Evolutionary conservation across 2,797 vertebrate genomes (phyloP), one percentile per base, ranked within the genome.

Genomic region (Arnoldichthys spilopterus): DNA sequence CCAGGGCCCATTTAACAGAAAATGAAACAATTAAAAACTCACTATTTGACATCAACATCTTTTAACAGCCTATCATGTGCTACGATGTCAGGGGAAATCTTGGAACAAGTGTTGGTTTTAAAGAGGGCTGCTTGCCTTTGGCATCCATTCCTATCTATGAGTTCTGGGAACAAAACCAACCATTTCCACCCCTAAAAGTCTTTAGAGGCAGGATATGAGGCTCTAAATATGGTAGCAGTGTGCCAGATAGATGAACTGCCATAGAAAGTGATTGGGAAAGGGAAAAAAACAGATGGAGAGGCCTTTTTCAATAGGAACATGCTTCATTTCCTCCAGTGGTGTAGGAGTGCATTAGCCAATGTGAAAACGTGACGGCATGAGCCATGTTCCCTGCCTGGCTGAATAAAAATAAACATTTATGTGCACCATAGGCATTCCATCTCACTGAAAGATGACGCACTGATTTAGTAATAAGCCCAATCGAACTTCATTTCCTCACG

Each of bases 211-310:
- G 70, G 76, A n/a, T 56, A 30, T 59, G 63, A 70, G 56, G 47
- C 20, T 61, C 56, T 62, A 13, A 40, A 74, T 30, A 72, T 13
- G 47, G 43, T 58, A 20, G 54, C 26, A 34, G 53, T 53, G 64
- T 76, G 86, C 84, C 87, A 90, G 89, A 91, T 87, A 86, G 87
- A 91, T 84, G 82, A 80, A 81, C 82, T 83, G 85, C 87, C 85
- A 85, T 45, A 51, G 61, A 78, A 78, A 86, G 58, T n/a, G 76
- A 82, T 85, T 86, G 78, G 81, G 78, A 82, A 84, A 82, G 83
- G 79, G 62, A 37, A n/a, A 22, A 43, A 82, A 83, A 87, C 85
- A 91, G 90, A 88, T 85, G 79, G 89, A 79, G 82, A 75, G 82
- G 85, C 40, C 7, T 79, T 86, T 85, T 51, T 63, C 80, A 86